Evolutionary conservation across 2,888 invertebrate species (phyloP), one percentile per base, ranked within the genome.

Genomic region (Drosophila vallismaia): DNA sequence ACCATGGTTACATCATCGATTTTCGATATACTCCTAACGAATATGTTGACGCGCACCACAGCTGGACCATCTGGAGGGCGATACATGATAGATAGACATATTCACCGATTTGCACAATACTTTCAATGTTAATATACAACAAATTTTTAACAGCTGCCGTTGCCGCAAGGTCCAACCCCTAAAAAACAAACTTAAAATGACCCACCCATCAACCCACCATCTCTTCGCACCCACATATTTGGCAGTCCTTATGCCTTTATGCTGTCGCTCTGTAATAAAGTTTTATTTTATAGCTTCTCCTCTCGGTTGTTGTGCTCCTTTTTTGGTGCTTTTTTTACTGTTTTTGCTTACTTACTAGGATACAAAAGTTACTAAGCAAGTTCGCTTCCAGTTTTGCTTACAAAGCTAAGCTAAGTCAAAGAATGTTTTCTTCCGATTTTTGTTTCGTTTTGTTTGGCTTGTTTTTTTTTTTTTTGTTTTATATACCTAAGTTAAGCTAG

Each of bases 1-100:
- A 98, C 98, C 98, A 98, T 98, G 91, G 97, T 98, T 93, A 98
- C 97, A 94, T 98, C 98, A 95, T 98, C 98, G 94, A 98, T 98
- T 95, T 98, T 97, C 94, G 97, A 97, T 94, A 98, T 97, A 96
- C 98, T 98, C 95, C 98, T 94, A 94, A 98, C 96, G 95, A 97
- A 97, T 94, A 98, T 97, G 96, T 98, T 98, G 95, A 98, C 97
- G 94, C 95, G 95, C 93, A 98, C 98, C 93, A 96, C 95, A 92
- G 98, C 97, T 92, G 98, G 97, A 92, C 98, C 98, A 96, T 96
- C 96, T 95, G 88, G 77, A 87, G 85, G 83, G 74, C 73, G 51
- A 55, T 69, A 70, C 57, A 74, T 79, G 84, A 81, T 76, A 78
- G 76, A 82, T 62, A 69, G 52, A 69, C 71, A 59, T 78, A 77